Base-by-base conservation (phyloP, 2,888 invertebrate species). In the Drosophila rellima region DNA sequence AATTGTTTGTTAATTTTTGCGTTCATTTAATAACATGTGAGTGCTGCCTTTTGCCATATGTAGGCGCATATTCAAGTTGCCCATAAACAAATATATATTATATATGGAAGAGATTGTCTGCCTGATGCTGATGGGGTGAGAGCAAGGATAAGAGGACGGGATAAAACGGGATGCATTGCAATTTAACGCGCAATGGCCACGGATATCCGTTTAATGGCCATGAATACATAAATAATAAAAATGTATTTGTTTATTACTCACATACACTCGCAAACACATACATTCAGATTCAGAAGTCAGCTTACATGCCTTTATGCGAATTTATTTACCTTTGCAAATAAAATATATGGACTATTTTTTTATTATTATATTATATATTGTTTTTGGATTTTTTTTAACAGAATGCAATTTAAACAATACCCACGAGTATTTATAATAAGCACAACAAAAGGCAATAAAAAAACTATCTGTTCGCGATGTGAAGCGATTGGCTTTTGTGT, bases 201-300 rank as follows among this genome's bases (percentile, higher is more conserved):
- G 84, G 84, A 85, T 86, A 85, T 85, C 84, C 84, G 84, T 88
- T 85, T 88, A 89, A 85, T 89, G 84, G 90, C 90, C 90, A 88
- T 85, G 84, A 85, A 85, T 84, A 89, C 84, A 84, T 89, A 89
- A 84, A 89, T 89, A 89, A 88, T 83, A 89, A 89, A 88, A 83
- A 85, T 89, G 74, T 88, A 89, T 84, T 89, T 88, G 83, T 88
- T 88, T 85, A 88, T 89, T 88, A 75, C 72, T 87, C 71, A 51
- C 74, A 70, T 65, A 60, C 57, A 71, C 52, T 60, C 65, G 42
- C 63, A 62, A 10, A 45, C 39, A 51, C 54, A 63, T 50, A 67
- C 54, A 63, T 60, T 52, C 59, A 17, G 50, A 65, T 40, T 48
- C 61, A 74, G 35, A 73, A 74, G 74, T 74, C 78, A 80, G 80